Evolutionary conservation across 2,113 vertebrate species (phyloP).

Genomic region (Fulica atra): DNA sequence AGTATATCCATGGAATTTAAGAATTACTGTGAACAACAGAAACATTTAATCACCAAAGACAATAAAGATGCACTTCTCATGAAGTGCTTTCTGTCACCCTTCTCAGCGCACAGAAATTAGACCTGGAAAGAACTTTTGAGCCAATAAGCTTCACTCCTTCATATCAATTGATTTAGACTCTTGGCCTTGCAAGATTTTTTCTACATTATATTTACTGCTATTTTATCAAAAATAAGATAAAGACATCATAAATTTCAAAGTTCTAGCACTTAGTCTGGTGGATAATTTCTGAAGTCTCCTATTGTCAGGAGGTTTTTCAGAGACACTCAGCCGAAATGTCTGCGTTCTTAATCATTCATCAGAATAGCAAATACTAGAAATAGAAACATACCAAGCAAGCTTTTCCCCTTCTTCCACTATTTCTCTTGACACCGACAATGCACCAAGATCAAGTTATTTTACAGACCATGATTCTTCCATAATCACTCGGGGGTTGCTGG

Average conservation of each 20-base stretch:
- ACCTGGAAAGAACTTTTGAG: neutral
- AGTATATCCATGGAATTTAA: neutral
- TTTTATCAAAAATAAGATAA: conserved; percentile 31
- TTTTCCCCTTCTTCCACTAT: neutral
- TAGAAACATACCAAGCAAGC: neutral
- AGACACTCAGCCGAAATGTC: neutral
- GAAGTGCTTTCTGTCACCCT: neutral
- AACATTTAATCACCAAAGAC: neutral
- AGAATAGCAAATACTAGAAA: neutral
- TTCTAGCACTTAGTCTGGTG: neutral
- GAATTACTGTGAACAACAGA: neutral
- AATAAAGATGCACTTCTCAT: neutral
- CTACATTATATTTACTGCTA: neutral
- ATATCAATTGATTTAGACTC: neutral
- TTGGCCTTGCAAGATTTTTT: neutral
- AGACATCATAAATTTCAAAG: conserved; percentile 26
- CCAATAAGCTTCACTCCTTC: neutral
- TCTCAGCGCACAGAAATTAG: neutral
- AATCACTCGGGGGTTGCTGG: neutral
- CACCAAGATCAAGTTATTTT: neutral
- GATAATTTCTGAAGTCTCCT: conserved; percentile 33
- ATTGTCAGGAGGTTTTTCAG: conserved; percentile 1
- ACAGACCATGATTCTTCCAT: neutral
- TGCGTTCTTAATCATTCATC: neutral
- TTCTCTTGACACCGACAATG: neutral